Conservation (phyloP, 2,888 invertebrate species). For the Tetrapedia diversipes region DNA sequence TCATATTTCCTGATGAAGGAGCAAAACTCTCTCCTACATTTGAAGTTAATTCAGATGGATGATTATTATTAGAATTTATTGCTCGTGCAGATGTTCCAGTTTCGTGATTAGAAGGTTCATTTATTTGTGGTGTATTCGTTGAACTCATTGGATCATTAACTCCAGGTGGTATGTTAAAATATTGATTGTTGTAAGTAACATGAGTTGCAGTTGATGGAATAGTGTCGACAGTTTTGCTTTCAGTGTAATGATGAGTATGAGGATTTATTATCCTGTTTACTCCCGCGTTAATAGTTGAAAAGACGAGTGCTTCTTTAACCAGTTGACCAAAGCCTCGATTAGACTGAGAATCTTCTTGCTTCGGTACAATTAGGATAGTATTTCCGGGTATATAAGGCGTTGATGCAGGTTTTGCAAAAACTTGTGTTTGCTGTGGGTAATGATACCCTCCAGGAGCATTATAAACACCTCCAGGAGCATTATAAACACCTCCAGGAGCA, state of each 20-base stretch:
- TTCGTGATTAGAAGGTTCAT: slow-evolving; percentile 10
- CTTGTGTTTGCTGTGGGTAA: slow-evolving; percentile 66
- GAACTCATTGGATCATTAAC: slow-evolving; percentile 20
- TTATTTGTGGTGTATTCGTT: slow-evolving; percentile 14
- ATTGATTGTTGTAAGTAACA: slow-evolving; percentile 73
- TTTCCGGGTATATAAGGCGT: slow-evolving; percentile 73
- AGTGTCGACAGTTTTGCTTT: slow-evolving; percentile 31
- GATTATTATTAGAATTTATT: not conserved
- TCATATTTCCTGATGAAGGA: not conserved
- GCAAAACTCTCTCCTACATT: not conserved
- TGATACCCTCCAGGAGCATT: slow-evolving; percentile 52
- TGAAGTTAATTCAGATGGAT: slow-evolving; percentile 9
- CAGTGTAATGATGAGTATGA: slow-evolving; percentile 39
- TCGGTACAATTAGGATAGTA: slow-evolving; percentile 64
- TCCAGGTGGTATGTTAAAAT: slow-evolving; percentile 49
- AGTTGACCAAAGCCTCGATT: slow-evolving; percentile 70
- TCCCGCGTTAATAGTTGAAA: slow-evolving; percentile 71
- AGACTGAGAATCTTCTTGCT: slow-evolving; percentile 58
- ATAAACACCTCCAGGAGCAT: slow-evolving; percentile 53
- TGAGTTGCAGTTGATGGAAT: slow-evolving; percentile 52
- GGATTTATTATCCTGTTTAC: slow-evolving; percentile 73
- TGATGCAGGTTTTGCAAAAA: slow-evolving; percentile 65
- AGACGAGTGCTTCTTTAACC: slow-evolving; percentile 73
- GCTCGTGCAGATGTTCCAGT: slow-evolving; percentile 13
- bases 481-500: slow-evolving; percentile 47